These are phyloP conservation scores for Papilio gigon DNA, from an alignment of 2,888 invertebrate genomes.

Conservation along the genomic window DNA sequence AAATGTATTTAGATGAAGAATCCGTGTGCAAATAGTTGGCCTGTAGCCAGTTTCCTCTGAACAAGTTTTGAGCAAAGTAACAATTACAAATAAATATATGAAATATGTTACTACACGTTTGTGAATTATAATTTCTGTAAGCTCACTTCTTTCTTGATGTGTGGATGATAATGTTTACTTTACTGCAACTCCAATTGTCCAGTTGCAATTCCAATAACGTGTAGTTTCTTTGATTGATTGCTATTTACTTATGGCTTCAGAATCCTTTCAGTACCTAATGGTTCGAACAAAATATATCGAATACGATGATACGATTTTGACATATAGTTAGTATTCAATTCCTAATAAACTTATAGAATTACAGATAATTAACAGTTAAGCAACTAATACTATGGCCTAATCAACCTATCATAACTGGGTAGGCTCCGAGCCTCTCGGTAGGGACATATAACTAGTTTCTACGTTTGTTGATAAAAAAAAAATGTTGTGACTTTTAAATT, in stretches of 20 bases:
- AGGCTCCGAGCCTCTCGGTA: too few species aligned
- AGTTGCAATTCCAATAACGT: not conserved
- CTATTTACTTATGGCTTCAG: conserved; percentile 28
- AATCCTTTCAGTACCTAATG: conserved; percentile 9
- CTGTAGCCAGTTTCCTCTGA: conserved; percentile 51
- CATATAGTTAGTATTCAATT: not conserved
- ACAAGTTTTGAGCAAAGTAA: not conserved
- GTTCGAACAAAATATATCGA: not conserved
- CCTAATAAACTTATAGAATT: too few species aligned
- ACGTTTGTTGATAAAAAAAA: not conserved
- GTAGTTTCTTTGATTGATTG: conserved; percentile 4
- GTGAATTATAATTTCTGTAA: not conserved
- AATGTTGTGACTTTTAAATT: not conserved
- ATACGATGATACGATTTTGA: not conserved
- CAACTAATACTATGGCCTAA: too few species aligned
- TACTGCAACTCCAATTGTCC: too few species aligned
- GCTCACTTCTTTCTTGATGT: too few species aligned
- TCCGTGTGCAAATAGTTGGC: conserved; percentile 59
- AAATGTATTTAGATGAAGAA: conserved; percentile 62
- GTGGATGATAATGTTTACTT: too few species aligned
- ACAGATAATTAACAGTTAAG: too few species aligned
- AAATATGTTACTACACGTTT: not conserved
- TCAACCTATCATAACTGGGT: too few species aligned
- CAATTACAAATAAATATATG: not conserved
- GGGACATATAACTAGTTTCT: too few species aligned